These are phyloP conservation scores for Sturnus vulgaris DNA, from an alignment of 2,113 vertebrate species.

Conservation along the genomic window DNA sequence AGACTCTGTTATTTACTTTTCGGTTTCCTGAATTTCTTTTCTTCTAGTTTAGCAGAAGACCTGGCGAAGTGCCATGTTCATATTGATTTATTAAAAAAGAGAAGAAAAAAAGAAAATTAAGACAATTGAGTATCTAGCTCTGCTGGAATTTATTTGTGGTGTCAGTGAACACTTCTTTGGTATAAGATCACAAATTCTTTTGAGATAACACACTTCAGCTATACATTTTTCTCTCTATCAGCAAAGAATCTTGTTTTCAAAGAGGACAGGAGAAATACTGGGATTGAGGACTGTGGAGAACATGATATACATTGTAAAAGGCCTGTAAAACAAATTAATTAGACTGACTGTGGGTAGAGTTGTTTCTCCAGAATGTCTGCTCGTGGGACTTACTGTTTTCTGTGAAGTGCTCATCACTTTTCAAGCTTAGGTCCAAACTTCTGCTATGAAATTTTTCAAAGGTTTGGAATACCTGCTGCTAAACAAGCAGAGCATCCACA, in stretches of 20 bases:
- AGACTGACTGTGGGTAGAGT: not conserved
- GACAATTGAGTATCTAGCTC: not conserved
- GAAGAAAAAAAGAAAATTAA: constrained; percentile 8
- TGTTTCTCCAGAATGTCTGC: not conserved
- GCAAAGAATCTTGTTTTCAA: constrained; percentile 18
- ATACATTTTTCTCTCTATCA: not conserved
- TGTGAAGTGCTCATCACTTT: not conserved
- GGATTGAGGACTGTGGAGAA: not conserved
- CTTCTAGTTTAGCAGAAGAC: constrained; percentile 23
- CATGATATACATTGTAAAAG: not conserved
- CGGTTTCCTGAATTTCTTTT: constrained; percentile 32
- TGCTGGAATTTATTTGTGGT: constrained; percentile 47
- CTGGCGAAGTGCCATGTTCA: constrained; percentile 12
- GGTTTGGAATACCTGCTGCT: not conserved
- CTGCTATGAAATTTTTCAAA: not conserved
- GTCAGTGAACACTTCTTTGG: constrained; percentile 16
- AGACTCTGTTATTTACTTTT: constrained; percentile 34
- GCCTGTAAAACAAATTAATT: constrained; percentile 27
- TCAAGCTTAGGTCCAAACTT: not conserved
- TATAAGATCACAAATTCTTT: constrained; percentile 35
- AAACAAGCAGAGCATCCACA: not conserved
- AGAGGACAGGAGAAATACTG: not conserved
- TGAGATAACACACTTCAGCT: not conserved
- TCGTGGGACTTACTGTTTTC: not conserved
- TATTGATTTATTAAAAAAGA: constrained; percentile 46